phyloP scores from a whole-genome alignment of 2,113 vertebrate genomes.

The Muscicapa adusta region DNA sequence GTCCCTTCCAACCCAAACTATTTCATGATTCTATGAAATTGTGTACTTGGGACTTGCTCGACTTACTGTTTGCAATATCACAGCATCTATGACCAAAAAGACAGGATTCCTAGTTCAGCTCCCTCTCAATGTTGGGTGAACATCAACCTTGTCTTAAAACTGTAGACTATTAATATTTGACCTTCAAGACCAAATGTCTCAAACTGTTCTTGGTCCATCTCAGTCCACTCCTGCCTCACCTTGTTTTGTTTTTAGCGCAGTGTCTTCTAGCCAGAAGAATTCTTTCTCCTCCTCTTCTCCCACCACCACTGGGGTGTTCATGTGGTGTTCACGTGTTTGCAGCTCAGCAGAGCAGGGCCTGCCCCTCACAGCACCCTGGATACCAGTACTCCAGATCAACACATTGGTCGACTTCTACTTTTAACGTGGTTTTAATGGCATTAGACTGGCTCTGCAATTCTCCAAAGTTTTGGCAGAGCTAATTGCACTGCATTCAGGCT shows the following conservation, averaged over 20 bases:
- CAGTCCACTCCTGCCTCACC: not conserved
- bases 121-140: not conserved
- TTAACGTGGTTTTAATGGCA: not conserved
- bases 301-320: not conserved
- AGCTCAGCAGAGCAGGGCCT: not conserved
- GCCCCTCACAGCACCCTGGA: not conserved
- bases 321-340: accelerated
- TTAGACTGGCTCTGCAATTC: not conserved
- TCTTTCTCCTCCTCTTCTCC: not conserved
- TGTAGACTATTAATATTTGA: not conserved
- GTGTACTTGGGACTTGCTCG: accelerated
- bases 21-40: not conserved
- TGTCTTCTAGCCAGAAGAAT: not conserved
- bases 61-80: not conserved
- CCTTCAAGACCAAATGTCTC: not conserved
- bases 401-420: not conserved
- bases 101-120: not conserved
- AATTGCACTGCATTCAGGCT: not conserved
- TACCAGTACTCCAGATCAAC: not conserved
- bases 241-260: not conserved
- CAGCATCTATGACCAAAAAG: not conserved
- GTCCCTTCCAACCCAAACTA: not conserved
- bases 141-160: not conserved
- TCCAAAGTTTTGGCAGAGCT: not conserved
- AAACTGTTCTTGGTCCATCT: not conserved